phyloP scores from a whole-genome alignment of 2,888 invertebrate genomes.

The Erebia epiphron region DNA sequence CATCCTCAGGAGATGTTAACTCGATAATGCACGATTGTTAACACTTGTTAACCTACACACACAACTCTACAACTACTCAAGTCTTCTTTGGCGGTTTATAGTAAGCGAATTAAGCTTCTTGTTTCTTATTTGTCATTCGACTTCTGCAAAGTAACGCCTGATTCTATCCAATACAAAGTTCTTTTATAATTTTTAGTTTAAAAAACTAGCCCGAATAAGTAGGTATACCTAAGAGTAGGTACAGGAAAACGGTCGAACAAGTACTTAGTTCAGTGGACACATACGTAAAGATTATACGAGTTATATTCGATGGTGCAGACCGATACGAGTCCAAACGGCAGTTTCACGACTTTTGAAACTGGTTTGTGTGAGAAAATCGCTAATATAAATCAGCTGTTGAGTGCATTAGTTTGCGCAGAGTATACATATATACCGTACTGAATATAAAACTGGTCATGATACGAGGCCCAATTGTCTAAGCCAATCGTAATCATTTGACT shows the following conservation, averaged over 20 bases:
- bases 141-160: too few relatives aligned
- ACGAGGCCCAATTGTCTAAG: too few relatives aligned
- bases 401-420: conserved; percentile 2
- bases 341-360: conserved; percentile 32
- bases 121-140: too few relatives aligned
- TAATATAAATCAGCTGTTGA: conserved; percentile 30
- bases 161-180: too few relatives aligned
- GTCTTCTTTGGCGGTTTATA: too few relatives aligned
- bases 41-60: too few relatives aligned
- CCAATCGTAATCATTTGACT: too few relatives aligned
- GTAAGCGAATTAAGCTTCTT: too few relatives aligned
- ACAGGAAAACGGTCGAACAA: conserved; percentile 2
- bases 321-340: conserved; percentile 25
- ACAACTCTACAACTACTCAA: too few relatives aligned
- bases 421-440: neutral
- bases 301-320: conserved; percentile 24
- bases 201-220: neutral
- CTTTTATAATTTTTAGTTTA: neutral
- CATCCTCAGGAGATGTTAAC: too few relatives aligned
- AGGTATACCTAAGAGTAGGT: neutral
- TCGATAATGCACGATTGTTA: too few relatives aligned
- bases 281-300: conserved; percentile 9
- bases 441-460: neutral
- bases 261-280: conserved; percentile 4
- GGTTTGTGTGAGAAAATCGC: conserved; percentile 34